phyloP scores from a whole-genome alignment of 2,888 invertebrate genomes.

The Litoditis marina region DNA sequence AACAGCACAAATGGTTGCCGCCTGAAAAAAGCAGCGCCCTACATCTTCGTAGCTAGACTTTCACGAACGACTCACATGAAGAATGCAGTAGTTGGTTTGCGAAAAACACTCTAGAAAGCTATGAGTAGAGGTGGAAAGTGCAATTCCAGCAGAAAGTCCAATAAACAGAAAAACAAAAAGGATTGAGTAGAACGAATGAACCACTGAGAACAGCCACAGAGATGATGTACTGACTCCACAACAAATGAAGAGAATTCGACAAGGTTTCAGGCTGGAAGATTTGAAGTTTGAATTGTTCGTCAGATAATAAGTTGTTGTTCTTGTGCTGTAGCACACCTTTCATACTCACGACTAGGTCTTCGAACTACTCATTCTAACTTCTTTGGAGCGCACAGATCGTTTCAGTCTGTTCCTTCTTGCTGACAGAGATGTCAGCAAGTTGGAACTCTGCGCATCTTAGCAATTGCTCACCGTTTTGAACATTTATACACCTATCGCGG shows the following conservation, averaged over 20 bases:
- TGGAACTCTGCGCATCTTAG: no score
- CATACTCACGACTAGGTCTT: no score
- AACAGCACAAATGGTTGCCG: neutral
- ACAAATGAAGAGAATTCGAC: conserved; percentile 7
- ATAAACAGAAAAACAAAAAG: neutral
- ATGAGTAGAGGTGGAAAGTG: neutral
- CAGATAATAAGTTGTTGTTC: no score
- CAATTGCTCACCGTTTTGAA: neutral
- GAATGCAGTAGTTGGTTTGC: conserved; percentile 13
- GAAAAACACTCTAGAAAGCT: conserved; percentile 14
- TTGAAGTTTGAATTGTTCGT: neutral
- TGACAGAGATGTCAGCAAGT: no score
- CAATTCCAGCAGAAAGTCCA: conserved; percentile 9
- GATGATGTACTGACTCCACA: conserved; percentile 1
- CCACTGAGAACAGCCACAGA: conserved; percentile 11
- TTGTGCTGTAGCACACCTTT: no score
- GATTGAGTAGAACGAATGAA: conserved; percentile 2
- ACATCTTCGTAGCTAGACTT: neutral
- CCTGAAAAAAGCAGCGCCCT: neutral
- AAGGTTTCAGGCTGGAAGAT: conserved; percentile 1
- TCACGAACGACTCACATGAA: conserved; percentile 10
- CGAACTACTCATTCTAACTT: neutral
- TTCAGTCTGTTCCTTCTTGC: no score
- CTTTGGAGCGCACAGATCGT: no score
- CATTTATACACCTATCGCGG: neutral